Percentiles rank a stretch among this genome's conserved stretches.
phyloP scores from a whole-genome alignment of 2,113 vertebrate species.

The Scophthalmus maximus region DNA sequence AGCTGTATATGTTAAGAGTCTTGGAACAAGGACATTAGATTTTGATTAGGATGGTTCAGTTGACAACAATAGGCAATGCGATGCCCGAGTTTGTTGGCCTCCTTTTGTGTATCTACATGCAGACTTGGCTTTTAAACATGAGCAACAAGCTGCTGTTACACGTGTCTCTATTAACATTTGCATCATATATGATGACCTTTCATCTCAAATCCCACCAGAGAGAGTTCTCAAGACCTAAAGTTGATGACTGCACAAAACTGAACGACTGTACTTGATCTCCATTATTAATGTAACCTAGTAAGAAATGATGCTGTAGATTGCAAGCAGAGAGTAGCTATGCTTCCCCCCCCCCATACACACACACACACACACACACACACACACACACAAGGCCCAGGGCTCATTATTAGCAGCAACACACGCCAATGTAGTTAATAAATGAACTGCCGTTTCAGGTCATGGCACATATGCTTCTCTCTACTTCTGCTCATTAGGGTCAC shows the following conservation, averaged over 20 bases:
- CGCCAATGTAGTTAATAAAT: slow-evolving; percentile 68
- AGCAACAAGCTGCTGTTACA: too few relatives aligned
- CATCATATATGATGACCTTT: slow-evolving; percentile 28
- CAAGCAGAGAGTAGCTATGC: slow-evolving; percentile 30
- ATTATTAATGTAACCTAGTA: slow-evolving; percentile 53
- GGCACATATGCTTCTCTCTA: slow-evolving; percentile 70
- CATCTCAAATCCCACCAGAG: slow-evolving; percentile 18
- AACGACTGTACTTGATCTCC: slow-evolving; percentile 48
- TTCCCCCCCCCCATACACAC: slow-evolving; percentile 12
- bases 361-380: too few relatives aligned
- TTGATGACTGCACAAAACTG: slow-evolving; percentile 50
- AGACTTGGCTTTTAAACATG: background rate
- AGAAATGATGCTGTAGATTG: slow-evolving; percentile 68
- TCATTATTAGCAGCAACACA: slow-evolving; percentile 70
- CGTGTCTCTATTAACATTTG: background rate
- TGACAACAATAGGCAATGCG: background rate
- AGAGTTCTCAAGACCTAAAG: slow-evolving; percentile 31
- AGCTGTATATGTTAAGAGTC: too few relatives aligned
- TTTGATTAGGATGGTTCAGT: slow-evolving; percentile 31
- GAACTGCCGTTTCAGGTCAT: slow-evolving; percentile 62
- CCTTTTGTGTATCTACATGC: background rate
- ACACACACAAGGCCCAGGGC: slow-evolving; percentile 52
- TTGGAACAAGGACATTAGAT: too few relatives aligned
- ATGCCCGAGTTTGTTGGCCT: too few relatives aligned
- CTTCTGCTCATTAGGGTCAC: slow-evolving; percentile 78